Evolutionary conservation across 2,113 vertebrate species (phyloP).

Genomic region (chimpanzee (Pan troglodytes)): DNA sequence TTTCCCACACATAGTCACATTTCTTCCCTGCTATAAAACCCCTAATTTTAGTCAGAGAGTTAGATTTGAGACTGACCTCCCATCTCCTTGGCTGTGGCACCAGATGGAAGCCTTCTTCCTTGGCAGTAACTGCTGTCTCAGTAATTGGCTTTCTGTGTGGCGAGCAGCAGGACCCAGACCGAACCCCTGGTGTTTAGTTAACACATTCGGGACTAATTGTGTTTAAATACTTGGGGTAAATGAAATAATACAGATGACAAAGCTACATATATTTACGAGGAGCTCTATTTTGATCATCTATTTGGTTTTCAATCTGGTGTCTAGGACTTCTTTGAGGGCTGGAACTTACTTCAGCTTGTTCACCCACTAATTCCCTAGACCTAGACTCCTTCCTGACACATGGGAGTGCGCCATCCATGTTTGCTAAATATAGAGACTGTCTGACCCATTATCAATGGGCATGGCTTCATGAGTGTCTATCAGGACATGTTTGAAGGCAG

Average conservation of each 20-base stretch:
- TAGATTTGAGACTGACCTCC: too few relatives aligned
- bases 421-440: not conserved
- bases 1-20: too few relatives aligned
- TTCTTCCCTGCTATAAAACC: too few relatives aligned
- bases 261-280: not conserved
- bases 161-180: too few relatives aligned
- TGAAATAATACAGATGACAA: not conserved
- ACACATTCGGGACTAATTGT: not conserved
- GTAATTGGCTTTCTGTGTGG: too few relatives aligned
- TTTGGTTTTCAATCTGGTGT: not conserved
- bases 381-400: not conserved
- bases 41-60: too few relatives aligned
- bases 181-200: too few relatives aligned
- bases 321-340: not conserved
- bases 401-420: not conserved
- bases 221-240: not conserved
- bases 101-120: too few relatives aligned
- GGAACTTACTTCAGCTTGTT: not conserved
- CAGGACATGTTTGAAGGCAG: not conserved
- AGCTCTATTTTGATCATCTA: accelerated
- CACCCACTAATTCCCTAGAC: not conserved
- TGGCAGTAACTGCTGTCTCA: too few relatives aligned
- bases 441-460: not conserved
- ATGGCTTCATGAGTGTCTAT: not conserved
- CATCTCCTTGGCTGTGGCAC: too few relatives aligned